Conservation (phyloP, 2,113 vertebrate genomes). For the Anhinga rufa region DNA sequence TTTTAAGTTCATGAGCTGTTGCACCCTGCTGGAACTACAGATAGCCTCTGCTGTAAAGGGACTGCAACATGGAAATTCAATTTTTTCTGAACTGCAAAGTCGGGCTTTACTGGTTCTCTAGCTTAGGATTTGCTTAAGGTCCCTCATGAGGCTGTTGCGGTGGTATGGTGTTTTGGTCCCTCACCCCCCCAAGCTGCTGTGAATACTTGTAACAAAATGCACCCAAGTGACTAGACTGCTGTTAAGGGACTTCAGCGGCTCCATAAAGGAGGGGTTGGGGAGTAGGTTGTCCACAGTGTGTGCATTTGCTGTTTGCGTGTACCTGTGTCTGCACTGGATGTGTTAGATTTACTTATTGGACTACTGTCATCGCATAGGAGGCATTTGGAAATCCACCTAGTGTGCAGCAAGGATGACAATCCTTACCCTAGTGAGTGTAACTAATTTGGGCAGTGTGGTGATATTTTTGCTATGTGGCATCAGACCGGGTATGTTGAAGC, state of each 20-base stretch:
- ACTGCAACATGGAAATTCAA: rapidly evolving
- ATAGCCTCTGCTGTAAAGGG: neutral
- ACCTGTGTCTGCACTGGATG: neutral
- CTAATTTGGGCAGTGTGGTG: neutral
- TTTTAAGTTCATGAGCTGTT: neutral
- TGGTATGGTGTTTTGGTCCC: too few species aligned
- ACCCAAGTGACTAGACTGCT: neutral
- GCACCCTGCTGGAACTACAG: neutral
- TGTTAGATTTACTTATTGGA: neutral
- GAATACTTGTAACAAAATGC: neutral
- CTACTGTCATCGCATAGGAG: neutral
- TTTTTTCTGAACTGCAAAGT: neutral
- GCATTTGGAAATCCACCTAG: neutral
- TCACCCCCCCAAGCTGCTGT: neutral
- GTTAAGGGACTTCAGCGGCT: neutral
- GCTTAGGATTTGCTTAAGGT: neutral
- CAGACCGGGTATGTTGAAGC: neutral
- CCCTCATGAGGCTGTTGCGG: neutral
- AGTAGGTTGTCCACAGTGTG: neutral
- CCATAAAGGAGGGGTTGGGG: rapidly evolving
- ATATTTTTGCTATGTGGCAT: neutral
- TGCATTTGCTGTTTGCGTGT: neutral
- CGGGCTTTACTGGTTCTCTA: neutral
- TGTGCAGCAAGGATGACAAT: neutral
- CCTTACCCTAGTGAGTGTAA: neutral